Percentiles rank a stretch among this genome's conserved stretches.
phyloP scores from a whole-genome alignment of 2,888 invertebrate genomes.

The Acleris emargana region DNA sequence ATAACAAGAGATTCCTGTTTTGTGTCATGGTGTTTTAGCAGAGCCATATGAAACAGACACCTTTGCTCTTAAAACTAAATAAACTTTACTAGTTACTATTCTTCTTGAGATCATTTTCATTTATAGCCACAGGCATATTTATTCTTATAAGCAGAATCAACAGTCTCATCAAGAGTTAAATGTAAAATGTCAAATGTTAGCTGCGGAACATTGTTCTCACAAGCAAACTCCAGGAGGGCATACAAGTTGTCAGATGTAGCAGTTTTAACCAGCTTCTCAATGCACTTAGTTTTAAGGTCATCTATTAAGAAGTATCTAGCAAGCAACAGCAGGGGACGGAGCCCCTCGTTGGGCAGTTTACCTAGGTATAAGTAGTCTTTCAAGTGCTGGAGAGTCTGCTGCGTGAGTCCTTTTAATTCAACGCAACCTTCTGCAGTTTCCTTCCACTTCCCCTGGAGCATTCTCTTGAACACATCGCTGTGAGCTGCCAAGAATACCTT shows the following conservation, averaged over 20 bases:
- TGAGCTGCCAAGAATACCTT: slow-evolving; percentile 54
- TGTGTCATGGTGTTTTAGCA: too few relatives aligned
- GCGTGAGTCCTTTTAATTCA: slow-evolving; percentile 52
- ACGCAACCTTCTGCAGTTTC: slow-evolving; percentile 54
- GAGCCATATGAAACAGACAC: too few relatives aligned
- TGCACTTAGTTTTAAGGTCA: slow-evolving; percentile 55
- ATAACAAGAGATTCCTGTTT: too few relatives aligned
- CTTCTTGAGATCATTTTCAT: too few relatives aligned
- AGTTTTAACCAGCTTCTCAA: slow-evolving; percentile 48
- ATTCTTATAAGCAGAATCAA: too few relatives aligned
- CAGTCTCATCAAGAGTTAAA: too few relatives aligned
- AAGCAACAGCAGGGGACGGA: slow-evolving; percentile 55
- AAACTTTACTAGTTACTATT: too few relatives aligned
- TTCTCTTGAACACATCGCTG: slow-evolving; percentile 56
- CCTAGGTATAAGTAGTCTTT: slow-evolving; percentile 59
- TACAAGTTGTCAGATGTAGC: slow-evolving; percentile 45
- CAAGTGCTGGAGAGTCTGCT: slow-evolving; percentile 50
- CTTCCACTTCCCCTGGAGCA: slow-evolving; percentile 58
- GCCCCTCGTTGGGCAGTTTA: slow-evolving; percentile 48
- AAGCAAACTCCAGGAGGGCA: slow-evolving; percentile 48
- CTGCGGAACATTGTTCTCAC: too few relatives aligned
- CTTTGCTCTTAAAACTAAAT: too few relatives aligned
- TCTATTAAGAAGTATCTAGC: slow-evolving; percentile 59
- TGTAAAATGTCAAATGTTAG: too few relatives aligned
- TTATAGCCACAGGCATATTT: too few relatives aligned